phyloP scores from a whole-genome alignment of 2,888 invertebrate species.

The Idaea dimidiata region DNA sequence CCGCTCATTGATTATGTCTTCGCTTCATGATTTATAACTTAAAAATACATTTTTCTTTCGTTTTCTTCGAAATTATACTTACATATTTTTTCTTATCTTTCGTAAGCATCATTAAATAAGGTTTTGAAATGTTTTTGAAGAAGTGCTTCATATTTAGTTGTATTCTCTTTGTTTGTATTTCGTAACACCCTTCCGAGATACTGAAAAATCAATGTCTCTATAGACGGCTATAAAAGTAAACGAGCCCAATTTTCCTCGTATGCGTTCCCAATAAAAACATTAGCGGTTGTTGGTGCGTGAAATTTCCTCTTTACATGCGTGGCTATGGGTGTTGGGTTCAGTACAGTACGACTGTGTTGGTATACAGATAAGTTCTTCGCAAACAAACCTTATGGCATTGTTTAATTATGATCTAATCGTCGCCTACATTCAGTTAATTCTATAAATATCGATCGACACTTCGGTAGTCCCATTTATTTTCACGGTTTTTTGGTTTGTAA shows the following conservation, averaged over 20 bases:
- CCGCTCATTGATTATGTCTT: no score
- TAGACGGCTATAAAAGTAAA: constrained; percentile 43
- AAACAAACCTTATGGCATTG: constrained; percentile 1
- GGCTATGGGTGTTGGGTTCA: constrained; percentile 28
- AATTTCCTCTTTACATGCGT: constrained; percentile 47
- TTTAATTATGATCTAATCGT: no score
- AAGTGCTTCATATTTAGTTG: constrained; percentile 17
- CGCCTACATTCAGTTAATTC: no score
- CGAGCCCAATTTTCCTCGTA: constrained; percentile 44
- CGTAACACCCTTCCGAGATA: constrained; percentile 23
- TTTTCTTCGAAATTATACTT: constrained; percentile 6
- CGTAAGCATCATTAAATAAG: constrained; percentile 28
- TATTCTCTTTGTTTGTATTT: constrained; percentile 21
- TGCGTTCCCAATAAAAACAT: constrained; percentile 54
- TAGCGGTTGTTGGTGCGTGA: constrained; percentile 47
- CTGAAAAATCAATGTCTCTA: constrained; percentile 45
- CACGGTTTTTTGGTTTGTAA: no score
- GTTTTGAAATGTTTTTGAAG: constrained; percentile 26
- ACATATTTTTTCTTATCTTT: constrained; percentile 22
- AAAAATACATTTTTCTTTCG: constrained; percentile 12
- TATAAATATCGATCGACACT: no score
- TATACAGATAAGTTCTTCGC: background rate
- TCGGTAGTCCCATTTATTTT: no score
- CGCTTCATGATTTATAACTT: background rate
- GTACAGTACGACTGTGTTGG: constrained; percentile 8